phyloP scores from a whole-genome alignment of 2,888 invertebrate genomes.

The Ceriagrion tenellum region DNA sequence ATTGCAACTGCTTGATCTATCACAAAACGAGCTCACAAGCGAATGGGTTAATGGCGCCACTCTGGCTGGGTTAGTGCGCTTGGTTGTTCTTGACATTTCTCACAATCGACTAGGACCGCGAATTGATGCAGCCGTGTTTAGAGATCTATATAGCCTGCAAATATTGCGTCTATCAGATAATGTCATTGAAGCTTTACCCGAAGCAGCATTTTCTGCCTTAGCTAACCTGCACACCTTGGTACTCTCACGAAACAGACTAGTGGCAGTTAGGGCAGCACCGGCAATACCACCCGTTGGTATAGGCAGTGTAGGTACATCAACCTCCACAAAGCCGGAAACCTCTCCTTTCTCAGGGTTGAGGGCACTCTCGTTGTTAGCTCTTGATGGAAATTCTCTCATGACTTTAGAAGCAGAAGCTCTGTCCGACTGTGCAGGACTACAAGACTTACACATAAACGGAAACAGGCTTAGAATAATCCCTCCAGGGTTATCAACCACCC shows the following conservation, averaged over 20 bases:
- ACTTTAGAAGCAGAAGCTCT: constrained; percentile 87
- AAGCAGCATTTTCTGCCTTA: constrained; percentile 88
- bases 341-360: constrained; percentile 88
- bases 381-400: constrained; percentile 89
- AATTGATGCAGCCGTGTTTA: constrained; percentile 87
- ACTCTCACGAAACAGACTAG: constrained; percentile 89
- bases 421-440: constrained; percentile 88
- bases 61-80: constrained; percentile 87
- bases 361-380: constrained; percentile 87
- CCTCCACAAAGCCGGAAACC: constrained; percentile 79
- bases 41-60: constrained; percentile 91
- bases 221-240: constrained; percentile 90
- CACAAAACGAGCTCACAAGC: constrained; percentile 88
- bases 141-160: constrained; percentile 89
- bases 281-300: constrained; percentile 52
- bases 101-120: constrained; percentile 85
- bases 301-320: constrained; percentile 10
- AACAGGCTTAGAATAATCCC: constrained; percentile 89
- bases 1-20: constrained; percentile 87
- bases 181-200: constrained; percentile 86
- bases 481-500: constrained; percentile 84
- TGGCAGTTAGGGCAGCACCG: constrained; percentile 79
- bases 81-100: constrained; percentile 88
- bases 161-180: constrained; percentile 90
- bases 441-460: constrained; percentile 90